These are phyloP conservation scores for Engystomops pustulosus DNA, from an alignment of 2,113 vertebrate species.

Conservation along the genomic window DNA sequence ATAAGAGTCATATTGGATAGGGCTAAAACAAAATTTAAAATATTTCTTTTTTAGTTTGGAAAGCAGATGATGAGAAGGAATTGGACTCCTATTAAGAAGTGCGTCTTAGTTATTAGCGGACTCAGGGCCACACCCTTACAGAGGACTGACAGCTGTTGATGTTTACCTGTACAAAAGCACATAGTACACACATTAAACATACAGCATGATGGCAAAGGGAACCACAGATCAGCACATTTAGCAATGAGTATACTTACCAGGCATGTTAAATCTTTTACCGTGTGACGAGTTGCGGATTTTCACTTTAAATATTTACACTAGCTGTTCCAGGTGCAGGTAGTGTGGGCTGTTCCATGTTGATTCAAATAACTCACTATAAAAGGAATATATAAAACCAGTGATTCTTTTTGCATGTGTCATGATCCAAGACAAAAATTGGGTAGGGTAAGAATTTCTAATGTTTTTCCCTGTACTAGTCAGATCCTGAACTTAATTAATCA, in stretches of 20 bases:
- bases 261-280: neutral
- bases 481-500: neutral
- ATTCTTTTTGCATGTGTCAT: slow-evolving; percentile 36
- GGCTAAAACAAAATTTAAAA: too few relatives aligned
- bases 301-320: slow-evolving; percentile 41
- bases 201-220: neutral
- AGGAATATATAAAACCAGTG: neutral
- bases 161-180: too few relatives aligned
- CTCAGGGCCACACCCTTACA: too few relatives aligned
- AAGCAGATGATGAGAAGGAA: too few relatives aligned
- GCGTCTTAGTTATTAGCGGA: too few relatives aligned
- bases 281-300: neutral
- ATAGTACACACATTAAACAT: neutral
- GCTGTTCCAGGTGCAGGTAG: slow-evolving; percentile 24
- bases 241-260: neutral
- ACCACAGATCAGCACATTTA: slow-evolving; percentile 2
- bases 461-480: slow-evolving; percentile 25
- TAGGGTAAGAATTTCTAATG: slow-evolving; percentile 14
- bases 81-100: too few relatives aligned
- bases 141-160: too few relatives aligned
- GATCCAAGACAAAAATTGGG: slow-evolving; percentile 11
- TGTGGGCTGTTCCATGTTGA: slow-evolving; percentile 6
- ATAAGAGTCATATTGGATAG: too few relatives aligned
- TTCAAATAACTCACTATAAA: neutral
- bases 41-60: too few relatives aligned